Evolutionary conservation across 2,888 invertebrate species (phyloP), one percentile per base, ranked within the genome.

Genomic region (Aelia acuminata): DNA sequence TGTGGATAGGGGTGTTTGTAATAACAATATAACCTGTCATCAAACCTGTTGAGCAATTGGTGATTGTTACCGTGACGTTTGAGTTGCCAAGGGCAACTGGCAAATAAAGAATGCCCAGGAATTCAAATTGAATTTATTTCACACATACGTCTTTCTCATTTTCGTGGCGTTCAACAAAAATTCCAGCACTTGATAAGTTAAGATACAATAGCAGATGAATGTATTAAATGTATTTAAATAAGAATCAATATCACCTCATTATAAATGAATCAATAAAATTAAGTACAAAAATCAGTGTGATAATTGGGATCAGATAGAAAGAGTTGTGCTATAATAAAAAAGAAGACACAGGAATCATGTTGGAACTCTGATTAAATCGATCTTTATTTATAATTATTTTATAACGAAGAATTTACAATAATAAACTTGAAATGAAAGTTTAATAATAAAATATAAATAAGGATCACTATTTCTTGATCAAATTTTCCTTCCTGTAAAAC

Each of bases 21-120:
- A 80, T 80, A 43, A 80, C 43, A 80, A 80, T 80, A 80, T 47
- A n/a, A 80, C 43, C 43, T 80, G 43, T 80, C 80, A 80, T 43
- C 80, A 80, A 80, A 80, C 80, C 80, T 80, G 80, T 80, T 80
- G 80, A 80, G 80, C 80, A 80, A 80, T 47, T 80, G n/a, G 43
- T 43, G 22, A 80, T 47, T 80, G 80, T 80, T n/a, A 22, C 43
- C 80, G 80, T 80, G 80, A 80, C 80, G 80, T 80, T 39, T 47
- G 43, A n/a, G 80, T 80, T 80, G 80, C 80, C 80, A 80, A 80
- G 43, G 43, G 80, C 80, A 47, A 80, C 80, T 43, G 80, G n/a
- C 80, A 80, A 75, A 75, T 75, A 75, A 80, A 80, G 80, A 80
- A 47, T 43, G 43, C 0, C n/a, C n/a, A 43, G 43, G 80, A 47